Evolutionary conservation across 2,888 invertebrate species (phyloP), one percentile per base, ranked within the genome.

Genomic region (Oligia latruncula): DNA sequence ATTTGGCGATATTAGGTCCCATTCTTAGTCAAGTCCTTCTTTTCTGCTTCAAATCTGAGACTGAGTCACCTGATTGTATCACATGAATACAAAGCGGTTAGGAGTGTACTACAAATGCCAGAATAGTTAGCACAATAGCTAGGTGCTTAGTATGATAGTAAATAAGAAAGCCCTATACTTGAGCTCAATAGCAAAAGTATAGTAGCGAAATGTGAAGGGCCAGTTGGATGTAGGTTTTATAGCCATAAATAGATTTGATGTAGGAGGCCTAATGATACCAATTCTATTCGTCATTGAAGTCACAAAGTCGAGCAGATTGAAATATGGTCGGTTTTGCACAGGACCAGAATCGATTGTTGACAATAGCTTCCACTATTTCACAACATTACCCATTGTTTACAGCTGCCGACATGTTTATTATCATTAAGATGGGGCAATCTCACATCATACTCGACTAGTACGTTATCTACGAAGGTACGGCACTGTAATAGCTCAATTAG

Each of bases 401-500:
- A 60, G 11, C 20, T 68, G n/a, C 23, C n/a, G 65, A 35, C 62
- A 68, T 77, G 23, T 74, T 65, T 67, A 77, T 64, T 66, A 68
- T 65, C 65, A 77, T 64, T 66, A 68, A 58, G 43, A 71, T 55
- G 40, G 13, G 15, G 1, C 46, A 43, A 60, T 60, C 17, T 49
- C 60, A 23, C n/a, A 71, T 67, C 13, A 64, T 74, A 20, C 20
- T 73, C 52, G 2, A 60, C 58, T 17, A 65, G 20, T 73, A 60
- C 9, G 2, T 58, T 52, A 66, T 75, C 40, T 13, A 62, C 20
- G 66, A 65, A 78, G 70, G 80, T 78, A 76, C 49, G 67, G 43
- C 80, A 11, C 77, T 52, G 29, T 83, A 76, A 85, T 80, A n/a
- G 58, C 75, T 84, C 75, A 83, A 83, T 84, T 86, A 82, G 65